Evolutionary conservation across 2,888 invertebrate species (phyloP).

Genomic region (Hydriomena furcata): DNA sequence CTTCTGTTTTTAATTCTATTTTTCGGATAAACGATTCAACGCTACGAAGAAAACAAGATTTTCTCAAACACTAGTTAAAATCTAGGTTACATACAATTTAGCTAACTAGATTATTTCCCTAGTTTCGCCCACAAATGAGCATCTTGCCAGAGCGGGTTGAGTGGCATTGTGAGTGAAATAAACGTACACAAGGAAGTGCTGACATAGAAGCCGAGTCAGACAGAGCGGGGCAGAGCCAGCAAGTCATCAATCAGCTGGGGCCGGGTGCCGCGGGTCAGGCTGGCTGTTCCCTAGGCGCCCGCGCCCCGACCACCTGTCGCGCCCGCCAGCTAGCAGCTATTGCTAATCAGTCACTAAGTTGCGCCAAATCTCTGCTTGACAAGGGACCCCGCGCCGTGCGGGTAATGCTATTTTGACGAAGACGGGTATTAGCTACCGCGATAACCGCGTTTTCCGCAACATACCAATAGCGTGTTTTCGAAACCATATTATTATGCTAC

Average conservation of each 20-base stretch:
- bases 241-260: conserved; percentile 65
- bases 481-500: too few relatives aligned
- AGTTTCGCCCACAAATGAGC: conserved; percentile 15
- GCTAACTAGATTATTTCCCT: conserved; percentile 7
- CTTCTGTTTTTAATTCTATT: too few relatives aligned
- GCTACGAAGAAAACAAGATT: neutral
- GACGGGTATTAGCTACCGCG: conserved; percentile 60
- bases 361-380: conserved; percentile 76
- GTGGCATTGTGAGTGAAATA: conserved; percentile 28
- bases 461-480: too few relatives aligned
- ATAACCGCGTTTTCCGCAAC: conserved; percentile 46
- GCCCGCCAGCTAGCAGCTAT: conserved; percentile 68
- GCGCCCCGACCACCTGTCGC: conserved; percentile 77
- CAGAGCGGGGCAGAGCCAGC: conserved; percentile 42
- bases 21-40: too few relatives aligned
- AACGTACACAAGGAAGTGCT: conserved; percentile 41
- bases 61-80: neutral
- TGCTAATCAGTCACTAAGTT: conserved; percentile 82
- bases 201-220: conserved; percentile 57
- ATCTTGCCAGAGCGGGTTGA: conserved; percentile 16
- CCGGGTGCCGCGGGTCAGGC: conserved; percentile 66
- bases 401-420: conserved; percentile 75
- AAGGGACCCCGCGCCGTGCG: conserved; percentile 56
- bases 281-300: conserved; percentile 51
- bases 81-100: neutral